These are phyloP conservation scores for Yponomeuta sedellus DNA, from an alignment of 2,888 invertebrate species.

Conservation along the genomic window DNA sequence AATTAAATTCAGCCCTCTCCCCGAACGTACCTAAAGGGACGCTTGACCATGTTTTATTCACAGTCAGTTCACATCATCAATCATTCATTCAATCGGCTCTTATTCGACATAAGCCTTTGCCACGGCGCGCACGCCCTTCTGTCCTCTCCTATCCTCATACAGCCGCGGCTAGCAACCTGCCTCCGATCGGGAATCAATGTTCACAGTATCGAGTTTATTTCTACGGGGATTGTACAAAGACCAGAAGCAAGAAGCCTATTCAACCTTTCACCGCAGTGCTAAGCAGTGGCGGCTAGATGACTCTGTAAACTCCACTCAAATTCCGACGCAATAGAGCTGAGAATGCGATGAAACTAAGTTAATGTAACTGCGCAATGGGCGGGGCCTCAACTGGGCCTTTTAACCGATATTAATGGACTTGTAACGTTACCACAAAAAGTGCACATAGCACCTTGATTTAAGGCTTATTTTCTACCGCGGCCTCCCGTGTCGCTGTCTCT, in stretches of 20 bases:
- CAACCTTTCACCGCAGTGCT: background rate
- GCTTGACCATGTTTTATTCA: too few species aligned
- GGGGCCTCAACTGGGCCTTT: slow-evolving; percentile 36
- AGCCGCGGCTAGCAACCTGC: too few species aligned
- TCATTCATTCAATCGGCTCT: too few species aligned
- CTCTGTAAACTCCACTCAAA: background rate
- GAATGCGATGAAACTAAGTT: slow-evolving; percentile 22
- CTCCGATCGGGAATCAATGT: too few species aligned
- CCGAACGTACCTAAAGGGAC: too few species aligned
- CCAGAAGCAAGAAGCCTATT: background rate
- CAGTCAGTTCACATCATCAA: too few species aligned
- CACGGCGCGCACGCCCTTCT: too few species aligned
- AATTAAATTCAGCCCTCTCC: too few species aligned
- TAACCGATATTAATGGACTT: slow-evolving; percentile 59
- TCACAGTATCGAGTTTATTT: too few species aligned
- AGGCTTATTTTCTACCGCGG: background rate
- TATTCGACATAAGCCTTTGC: too few species aligned
- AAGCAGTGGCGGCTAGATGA: background rate
- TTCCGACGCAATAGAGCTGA: background rate
- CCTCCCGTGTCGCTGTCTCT: background rate
- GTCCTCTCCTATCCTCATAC: too few species aligned
- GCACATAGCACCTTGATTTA: background rate
- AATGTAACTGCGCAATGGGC: slow-evolving; percentile 60
- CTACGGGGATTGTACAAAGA: too few species aligned
- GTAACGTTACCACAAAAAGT: background rate